Evolutionary conservation across 2,797 vertebrate genomes (phyloP).

Genomic region (Neosilurus mollespiculum): DNA sequence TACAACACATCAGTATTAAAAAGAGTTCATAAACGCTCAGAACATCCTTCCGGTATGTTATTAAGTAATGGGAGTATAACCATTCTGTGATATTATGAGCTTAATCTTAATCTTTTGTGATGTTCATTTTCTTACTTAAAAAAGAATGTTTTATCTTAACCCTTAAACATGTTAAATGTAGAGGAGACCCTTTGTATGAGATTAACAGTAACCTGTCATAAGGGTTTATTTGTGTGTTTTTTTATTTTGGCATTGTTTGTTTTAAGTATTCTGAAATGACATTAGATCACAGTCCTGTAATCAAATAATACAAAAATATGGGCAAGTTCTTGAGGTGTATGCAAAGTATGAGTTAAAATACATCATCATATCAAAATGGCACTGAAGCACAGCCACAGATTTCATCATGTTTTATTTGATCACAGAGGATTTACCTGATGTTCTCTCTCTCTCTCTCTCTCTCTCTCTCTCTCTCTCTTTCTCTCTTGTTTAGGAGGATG

Average conservation of each 20-base stretch:
- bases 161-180: not conserved
- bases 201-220: not conserved
- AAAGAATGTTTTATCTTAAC: not conserved
- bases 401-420: not conserved
- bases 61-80: not conserved
- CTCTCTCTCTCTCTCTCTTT: slow-evolving; percentile 37
- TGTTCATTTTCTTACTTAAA: not conserved
- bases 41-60: not conserved
- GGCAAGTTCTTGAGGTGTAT: not conserved
- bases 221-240: not conserved
- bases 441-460: slow-evolving; percentile 35
- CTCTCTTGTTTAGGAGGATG: slow-evolving; percentile 70
- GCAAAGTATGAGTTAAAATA: slow-evolving; percentile 3
- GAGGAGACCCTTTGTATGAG: not conserved
- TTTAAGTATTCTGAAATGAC: not conserved
- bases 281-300: not conserved
- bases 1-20: not conserved
- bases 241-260: not conserved
- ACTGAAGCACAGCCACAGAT: not conserved
- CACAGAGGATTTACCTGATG: not conserved
- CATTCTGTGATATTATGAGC: not conserved
- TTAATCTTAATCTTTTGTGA: not conserved
- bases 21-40: not conserved
- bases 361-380: not conserved
- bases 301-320: not conserved